Base-by-base conservation (phyloP, 2,113 vertebrate genomes). In the Embiotoca jacksoni region DNA sequence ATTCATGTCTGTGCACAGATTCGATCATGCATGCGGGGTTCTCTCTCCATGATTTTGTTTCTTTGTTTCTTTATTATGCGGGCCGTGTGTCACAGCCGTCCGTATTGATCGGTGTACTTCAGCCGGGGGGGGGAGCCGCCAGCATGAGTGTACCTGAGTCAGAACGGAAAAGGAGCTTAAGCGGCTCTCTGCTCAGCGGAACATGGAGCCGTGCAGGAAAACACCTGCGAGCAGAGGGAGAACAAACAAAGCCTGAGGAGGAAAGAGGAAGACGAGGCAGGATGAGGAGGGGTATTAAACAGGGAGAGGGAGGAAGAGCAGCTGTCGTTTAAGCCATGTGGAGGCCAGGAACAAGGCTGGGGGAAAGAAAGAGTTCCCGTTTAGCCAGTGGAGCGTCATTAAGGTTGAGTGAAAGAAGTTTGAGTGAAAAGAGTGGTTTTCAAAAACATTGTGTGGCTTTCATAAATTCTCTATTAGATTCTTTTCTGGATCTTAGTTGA, bases 221-320 rank as follows among this genome's bases (percentile, higher is more conserved):
- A 92, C 93, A 93, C 92, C 92, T 94, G 92, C 92, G 87, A 91
- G 88, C 78, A 33, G 49, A 79, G 75, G 53, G 81, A 92, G 91
- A 90, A 92, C 91, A 94, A 93, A 92, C 88, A 92, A 88, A 90
- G 68, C 67, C 84, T 62, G 83, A 85, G 73, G 78, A 87, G 88
- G 89, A 87, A 91, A 91, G 82, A 89, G 87, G 83, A 89, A 84
- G 87, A 80, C 82, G 79, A 81, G 72, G 88, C 80, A 91, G 87
- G 88, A 90, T 89, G 73, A 88, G 81, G 76, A 88, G 77, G 73
- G 78, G 82, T 80, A 75, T 69, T 69, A 62, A 72, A 74, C 63
- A 66, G 35, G 14, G 41, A 72, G 68, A 74, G 35, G 33, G 69
- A 60, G 61, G 59, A 67, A 72, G 64, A 57, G 68, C 67, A 79